These are phyloP conservation scores for Chinchilla lanigera DNA, from an alignment of 2,113 vertebrate genomes.

Conservation along the genomic window DNA sequence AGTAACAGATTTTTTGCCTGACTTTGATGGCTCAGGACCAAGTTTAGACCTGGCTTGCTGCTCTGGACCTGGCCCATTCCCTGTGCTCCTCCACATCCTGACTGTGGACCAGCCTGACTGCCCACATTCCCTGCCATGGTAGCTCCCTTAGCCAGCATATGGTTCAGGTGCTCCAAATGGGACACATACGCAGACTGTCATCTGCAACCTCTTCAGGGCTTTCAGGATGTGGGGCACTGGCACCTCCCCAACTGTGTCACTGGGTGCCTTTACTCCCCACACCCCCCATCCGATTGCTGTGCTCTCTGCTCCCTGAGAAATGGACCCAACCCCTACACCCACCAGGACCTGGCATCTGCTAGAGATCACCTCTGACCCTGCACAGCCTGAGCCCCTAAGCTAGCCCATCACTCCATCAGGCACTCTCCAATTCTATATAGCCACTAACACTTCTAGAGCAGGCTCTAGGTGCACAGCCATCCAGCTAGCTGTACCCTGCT, in stretches of 20 bases:
- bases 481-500: neutral
- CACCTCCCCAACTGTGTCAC: neutral
- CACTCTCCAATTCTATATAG: neutral
- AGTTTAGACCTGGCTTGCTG: neutral
- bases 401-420: neutral
- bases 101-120: neutral
- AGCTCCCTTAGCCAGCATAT: neutral
- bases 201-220: rapidly evolving
- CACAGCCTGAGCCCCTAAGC: neutral
- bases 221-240: neutral
- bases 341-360: conserved; percentile 71
- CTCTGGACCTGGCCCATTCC: neutral
- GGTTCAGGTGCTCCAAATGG: neutral
- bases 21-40: neutral
- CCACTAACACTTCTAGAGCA: neutral
- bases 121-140: neutral
- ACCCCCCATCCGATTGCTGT: neutral
- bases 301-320: conserved; percentile 36
- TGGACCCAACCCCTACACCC: neutral
- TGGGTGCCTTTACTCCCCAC: too few relatives aligned
- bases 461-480: neutral
- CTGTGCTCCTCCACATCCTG: neutral
- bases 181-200: neutral
- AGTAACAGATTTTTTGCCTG: neutral
- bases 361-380: neutral